Evolutionary conservation across 2,113 vertebrate genomes (phyloP), one percentile per base, ranked within the genome.

Genomic region (Phoxinus phoxinus): DNA sequence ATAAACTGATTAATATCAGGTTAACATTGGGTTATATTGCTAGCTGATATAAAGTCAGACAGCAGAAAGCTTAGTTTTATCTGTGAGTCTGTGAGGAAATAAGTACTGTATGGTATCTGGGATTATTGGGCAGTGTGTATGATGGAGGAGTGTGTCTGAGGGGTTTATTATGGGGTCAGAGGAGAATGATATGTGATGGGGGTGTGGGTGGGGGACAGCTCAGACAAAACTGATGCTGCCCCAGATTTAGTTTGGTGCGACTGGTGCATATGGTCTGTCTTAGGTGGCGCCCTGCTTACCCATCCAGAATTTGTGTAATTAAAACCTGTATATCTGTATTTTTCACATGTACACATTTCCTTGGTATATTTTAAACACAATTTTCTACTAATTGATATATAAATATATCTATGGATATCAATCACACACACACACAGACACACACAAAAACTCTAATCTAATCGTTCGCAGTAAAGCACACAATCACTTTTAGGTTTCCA

Each of bases 171-270:
- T 10, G 69, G 41, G 72, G 84, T 59, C 53, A 83, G 21, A 4
- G 46, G 27, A 61, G 85, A 81, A 69, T 72, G 53, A 86, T 81
- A 71, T 71, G 78, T 83, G 85, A 86, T 74, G 81, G 23, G 51
- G 72, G 75, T 25, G 37, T 48, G 48, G 48, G 48, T 35, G 86
- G 90, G 92, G 89, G 85, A 4, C 11, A 53, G 58, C 79, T 44
- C 35, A 63, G 44, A 74, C 51, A 37, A 61, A 76, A 84, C 48
- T 84, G 65, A 83, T 32, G 19, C 83, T 91, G 90, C 81, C 86
- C 86, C 90, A 92, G 88, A 93, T 92, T 91, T 92, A 86, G 86
- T 91, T 89, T 85, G 69, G 85, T 89, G 75, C 91, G 87, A 93
- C 90, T 92, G 87, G 91, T 92, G 87, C 88, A 89, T 93, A 73